Conservation (phyloP, 2,113 vertebrate species). For the Hypomesus transpacificus region DNA sequence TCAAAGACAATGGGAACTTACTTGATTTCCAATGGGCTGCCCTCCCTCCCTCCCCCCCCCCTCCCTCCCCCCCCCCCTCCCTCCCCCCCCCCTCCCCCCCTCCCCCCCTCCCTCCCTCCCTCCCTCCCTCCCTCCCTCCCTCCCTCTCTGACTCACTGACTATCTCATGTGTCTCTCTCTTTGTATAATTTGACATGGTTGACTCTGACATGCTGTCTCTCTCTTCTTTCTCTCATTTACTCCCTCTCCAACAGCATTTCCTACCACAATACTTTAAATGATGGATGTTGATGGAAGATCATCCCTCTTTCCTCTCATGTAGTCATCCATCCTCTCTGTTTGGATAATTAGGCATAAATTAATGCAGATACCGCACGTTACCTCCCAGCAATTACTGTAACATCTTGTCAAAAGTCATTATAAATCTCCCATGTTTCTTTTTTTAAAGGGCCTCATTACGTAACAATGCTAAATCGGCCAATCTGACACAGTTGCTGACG, state of each 20-base stretch:
- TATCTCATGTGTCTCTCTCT: not conserved
- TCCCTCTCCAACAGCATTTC: not conserved
- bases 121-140: not conserved
- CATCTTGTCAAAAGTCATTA: not conserved
- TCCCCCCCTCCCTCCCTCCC: not conserved
- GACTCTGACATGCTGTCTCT: not conserved
- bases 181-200: too few relatives aligned
- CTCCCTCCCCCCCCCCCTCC: not conserved
- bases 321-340: not conserved
- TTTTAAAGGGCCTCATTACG: not conserved
- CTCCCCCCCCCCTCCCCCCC: not conserved
- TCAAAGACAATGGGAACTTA: too few relatives aligned
- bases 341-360: not conserved
- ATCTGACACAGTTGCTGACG: not conserved
- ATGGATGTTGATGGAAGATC: too few relatives aligned
- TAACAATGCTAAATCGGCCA: not conserved
- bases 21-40: not conserved
- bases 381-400: not conserved
- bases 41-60: not conserved
- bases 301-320: too few relatives aligned
- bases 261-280: too few relatives aligned
- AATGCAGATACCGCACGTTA: not conserved
- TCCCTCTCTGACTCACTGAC: not conserved
- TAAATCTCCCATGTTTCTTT: not conserved
- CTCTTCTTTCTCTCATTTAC: not conserved